Conservation (phyloP, 2,888 invertebrate species). For the Rosalia funebris region DNA sequence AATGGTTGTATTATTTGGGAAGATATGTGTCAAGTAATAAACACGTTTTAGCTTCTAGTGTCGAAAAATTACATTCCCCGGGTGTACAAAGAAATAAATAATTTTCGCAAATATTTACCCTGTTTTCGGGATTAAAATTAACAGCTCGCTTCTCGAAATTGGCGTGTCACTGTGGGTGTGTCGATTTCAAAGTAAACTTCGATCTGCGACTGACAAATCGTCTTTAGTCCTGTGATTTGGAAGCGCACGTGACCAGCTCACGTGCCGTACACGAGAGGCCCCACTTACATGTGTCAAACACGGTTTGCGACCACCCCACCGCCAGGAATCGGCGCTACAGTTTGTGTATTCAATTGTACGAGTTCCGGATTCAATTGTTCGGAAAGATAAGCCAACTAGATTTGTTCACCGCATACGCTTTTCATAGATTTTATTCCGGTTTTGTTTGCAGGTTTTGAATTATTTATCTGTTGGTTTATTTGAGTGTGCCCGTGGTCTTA, state of each 20-base stretch:
- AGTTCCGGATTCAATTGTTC: conserved; percentile 57
- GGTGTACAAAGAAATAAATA: too few relatives aligned
- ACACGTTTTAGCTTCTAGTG: too few relatives aligned
- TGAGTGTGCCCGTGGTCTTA: conserved; percentile 50
- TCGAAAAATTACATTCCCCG: too few relatives aligned
- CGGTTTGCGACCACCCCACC: conserved; percentile 51
- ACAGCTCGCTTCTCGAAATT: conserved; percentile 23
- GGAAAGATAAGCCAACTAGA: conserved; percentile 62
- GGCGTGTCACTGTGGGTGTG: conserved; percentile 51
- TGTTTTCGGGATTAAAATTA: conserved; percentile 32
- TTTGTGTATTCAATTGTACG: conserved; percentile 11
- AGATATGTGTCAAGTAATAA: too few relatives aligned
- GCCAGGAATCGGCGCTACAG: conserved; percentile 9
- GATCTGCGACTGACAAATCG: conserved; percentile 52
- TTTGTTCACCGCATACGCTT: conserved; percentile 51
- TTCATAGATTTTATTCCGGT: conserved; percentile 46
- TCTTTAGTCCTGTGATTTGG: conserved; percentile 54
- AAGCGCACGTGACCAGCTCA: conserved; percentile 51
- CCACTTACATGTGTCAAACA: conserved; percentile 64
- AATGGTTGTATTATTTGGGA: too few relatives aligned
- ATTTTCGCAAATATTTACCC: neutral
- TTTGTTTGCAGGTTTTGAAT: conserved; percentile 57
- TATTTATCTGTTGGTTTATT: conserved; percentile 59
- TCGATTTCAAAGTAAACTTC: conserved; percentile 51
- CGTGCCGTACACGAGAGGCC: conserved; percentile 56